Evolutionary conservation across 2,888 invertebrate species (phyloP).

Genomic region (Dyspetes luteomarginatus): DNA sequence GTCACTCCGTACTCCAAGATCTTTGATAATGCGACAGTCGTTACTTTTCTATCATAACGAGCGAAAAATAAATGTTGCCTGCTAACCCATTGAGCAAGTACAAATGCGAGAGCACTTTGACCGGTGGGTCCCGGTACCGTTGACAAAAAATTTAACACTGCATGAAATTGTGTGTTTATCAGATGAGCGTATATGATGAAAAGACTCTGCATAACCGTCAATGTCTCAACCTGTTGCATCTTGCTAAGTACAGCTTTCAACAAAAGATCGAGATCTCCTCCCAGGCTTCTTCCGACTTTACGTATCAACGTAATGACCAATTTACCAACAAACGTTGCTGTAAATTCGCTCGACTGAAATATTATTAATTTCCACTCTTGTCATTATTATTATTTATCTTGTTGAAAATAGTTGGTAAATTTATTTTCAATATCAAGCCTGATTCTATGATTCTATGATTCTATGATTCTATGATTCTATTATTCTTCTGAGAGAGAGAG

Average conservation of each 20-base stretch:
- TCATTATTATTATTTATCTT: background rate
- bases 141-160: slow-evolving; percentile 88
- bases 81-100: no score
- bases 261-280: slow-evolving; percentile 88
- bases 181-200: slow-evolving; percentile 90
- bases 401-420: background rate
- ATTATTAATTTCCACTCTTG: no score
- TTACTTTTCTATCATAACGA: no score
- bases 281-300: slow-evolving; percentile 87
- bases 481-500: no score
- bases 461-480: no score
- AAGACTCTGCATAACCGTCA: slow-evolving; percentile 88
- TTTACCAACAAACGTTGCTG: slow-evolving; percentile 88
- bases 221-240: slow-evolving; percentile 87
- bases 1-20: no score
- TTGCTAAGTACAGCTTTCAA: slow-evolving; percentile 89
- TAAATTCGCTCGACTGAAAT: slow-evolving; percentile 86
- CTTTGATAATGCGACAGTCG: no score
- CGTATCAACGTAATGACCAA: slow-evolving; percentile 88
- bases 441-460: no score
- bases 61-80: no score
- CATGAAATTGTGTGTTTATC: slow-evolving; percentile 88
- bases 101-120: no score
- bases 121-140: slow-evolving; percentile 89
- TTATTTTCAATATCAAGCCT: background rate